A percentile compares a stretch with the other conserved stretches of the same genome.
These are phyloP conservation scores for Abscondita cerata DNA, from an alignment of 2,888 invertebrate genomes.

Conservation along the genomic window DNA sequence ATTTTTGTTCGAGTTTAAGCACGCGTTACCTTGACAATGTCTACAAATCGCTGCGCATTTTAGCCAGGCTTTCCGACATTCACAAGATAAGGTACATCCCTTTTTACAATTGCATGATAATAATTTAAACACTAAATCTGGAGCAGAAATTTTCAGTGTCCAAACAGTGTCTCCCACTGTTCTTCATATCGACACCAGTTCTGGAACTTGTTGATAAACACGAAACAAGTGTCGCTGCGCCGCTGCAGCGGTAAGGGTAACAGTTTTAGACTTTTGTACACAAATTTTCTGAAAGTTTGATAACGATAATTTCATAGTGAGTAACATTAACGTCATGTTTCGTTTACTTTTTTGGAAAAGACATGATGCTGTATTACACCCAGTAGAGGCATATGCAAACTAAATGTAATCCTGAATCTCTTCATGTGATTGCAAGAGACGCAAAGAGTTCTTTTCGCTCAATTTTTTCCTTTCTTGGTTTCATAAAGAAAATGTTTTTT, in stretches of 20 bases:
- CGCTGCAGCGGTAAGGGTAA: too few species aligned
- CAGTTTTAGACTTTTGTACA: not conserved
- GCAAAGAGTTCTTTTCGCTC: too few species aligned
- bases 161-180: slow-evolving; percentile 10
- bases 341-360: too few species aligned
- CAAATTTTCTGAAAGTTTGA: not conserved
- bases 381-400: too few species aligned
- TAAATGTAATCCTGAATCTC: too few species aligned
- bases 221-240: not conserved
- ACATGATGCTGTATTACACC: too few species aligned
- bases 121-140: slow-evolving; percentile 14
- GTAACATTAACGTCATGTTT: not conserved
- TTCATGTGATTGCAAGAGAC: too few species aligned
- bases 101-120: slow-evolving; percentile 19
- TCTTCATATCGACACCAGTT: not conserved
- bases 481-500: too few species aligned
- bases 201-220: not conserved
- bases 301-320: not conserved
- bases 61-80: not conserved
- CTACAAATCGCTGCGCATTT: not conserved
- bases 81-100: not conserved
- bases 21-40: too few species aligned
- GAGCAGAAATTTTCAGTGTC: slow-evolving; percentile 12
- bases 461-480: too few species aligned
- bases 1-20: too few species aligned